phyloP scores from a whole-genome alignment of 2,113 vertebrate genomes.

The Motacilla alba region DNA sequence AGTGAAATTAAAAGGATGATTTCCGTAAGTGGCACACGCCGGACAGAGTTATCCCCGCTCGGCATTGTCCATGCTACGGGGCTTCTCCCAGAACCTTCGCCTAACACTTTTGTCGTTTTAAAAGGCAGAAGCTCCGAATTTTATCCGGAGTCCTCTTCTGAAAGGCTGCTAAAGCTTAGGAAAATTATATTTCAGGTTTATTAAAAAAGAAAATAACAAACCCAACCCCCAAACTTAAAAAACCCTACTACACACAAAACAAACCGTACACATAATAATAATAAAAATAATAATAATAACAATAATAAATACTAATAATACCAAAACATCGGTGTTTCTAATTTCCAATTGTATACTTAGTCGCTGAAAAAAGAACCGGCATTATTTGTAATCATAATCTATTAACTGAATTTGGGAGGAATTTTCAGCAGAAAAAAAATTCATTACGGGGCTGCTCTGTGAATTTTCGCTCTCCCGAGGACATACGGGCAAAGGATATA shows the following conservation, averaged over 20 bases:
- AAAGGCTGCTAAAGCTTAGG: neutral
- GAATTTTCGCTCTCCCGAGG: neutral
- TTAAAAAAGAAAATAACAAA: neutral
- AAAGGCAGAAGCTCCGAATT: neutral
- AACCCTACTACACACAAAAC: neutral
- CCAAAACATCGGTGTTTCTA: neutral
- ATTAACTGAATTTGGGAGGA: neutral
- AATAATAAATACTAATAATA: neutral
- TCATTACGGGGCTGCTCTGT: neutral
- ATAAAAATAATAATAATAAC: neutral
- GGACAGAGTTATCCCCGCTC: neutral
- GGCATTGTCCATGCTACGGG: neutral
- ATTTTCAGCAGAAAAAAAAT: neutral
- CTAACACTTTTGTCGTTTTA: neutral
- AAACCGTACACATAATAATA: neutral
- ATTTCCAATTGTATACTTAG: neutral
- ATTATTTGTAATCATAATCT: neutral
- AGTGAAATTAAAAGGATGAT: neutral
- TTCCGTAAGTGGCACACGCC: neutral
- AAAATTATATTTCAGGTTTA: neutral
- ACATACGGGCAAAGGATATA: neutral
- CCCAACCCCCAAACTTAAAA: neutral
- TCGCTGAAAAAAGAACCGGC: neutral
- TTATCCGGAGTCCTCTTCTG: neutral
- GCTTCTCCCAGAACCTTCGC: neutral